Evolutionary conservation across 2,113 vertebrate species (phyloP), one percentile per base, ranked within the genome.

Genomic region (Pomatostomus ruficeps): DNA sequence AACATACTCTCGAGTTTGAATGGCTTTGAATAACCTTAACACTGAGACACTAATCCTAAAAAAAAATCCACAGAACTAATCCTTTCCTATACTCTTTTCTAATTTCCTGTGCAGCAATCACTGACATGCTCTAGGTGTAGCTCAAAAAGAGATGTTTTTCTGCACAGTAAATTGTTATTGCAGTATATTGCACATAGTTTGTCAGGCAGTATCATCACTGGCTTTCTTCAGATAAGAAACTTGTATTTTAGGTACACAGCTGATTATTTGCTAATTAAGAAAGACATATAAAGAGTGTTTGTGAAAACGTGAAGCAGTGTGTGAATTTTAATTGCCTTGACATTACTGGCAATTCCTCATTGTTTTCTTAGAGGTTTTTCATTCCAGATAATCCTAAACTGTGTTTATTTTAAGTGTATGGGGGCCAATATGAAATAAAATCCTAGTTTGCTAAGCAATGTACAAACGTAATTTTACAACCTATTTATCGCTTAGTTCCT

Each of bases 261-360:
- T 91, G 71, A 89, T 94, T 94, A 91, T 85, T 91, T 96, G 63
- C 85, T 62, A 67, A 83, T 94, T 93, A 90, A 72, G 74, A 73
- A 38, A 93, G 74, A 62, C 43, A n/a, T 83, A 61, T 58, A 85
- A 82, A 51, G 42, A 43, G 11, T 78, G 62, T 85, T 75, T 92
- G 86, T 95, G 75, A 80, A 95, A 95, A 93, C 3, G 2, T 91
- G 91, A 91, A 86, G 11, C 20, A 52, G 33, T 33, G n/a, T 70
- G 51, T 80, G 85, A 77, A 83, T 91, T 94, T 90, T 88, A 88
- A 93, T 93, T 95, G 88, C 57, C 40, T 77, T 75, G 70, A 82
- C 65, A 38, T 93, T 72, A 49, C 45, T 82, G 80, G 61, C 38
- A 89, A 35, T 42, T 82, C 72, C 38, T 91, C 35, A 17, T 61